Base-by-base conservation (phyloP, 2,888 invertebrate genomes). In the Cinara cedri region DNA sequence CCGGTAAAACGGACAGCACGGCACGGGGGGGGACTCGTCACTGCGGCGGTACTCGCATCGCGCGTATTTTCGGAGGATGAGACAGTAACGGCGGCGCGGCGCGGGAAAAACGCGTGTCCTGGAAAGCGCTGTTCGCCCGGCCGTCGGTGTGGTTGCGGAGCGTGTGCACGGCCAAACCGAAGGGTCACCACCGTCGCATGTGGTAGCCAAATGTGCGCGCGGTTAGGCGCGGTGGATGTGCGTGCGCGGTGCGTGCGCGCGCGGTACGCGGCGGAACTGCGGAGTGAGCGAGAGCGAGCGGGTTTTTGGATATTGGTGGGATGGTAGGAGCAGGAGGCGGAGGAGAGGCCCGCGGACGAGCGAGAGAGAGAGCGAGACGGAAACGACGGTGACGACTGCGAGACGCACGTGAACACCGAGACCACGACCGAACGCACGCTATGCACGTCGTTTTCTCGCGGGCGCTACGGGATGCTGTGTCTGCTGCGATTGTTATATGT, bases 331-430 rank as follows among this genome's bases (percentile, higher is more conserved):
- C 49, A 10, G n/a, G 24, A 51, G 49, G 1, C 16, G 9, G 51
- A 26, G 1, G 57, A 72, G 26, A 71, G 16, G 44, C n/a, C n/a
- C n/a, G 24, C 42, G 19, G 13, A 3, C 13, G 13, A 42, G 42
- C 14, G 55, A 10, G 19, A 68, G n/a, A 42, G 19, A 55, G 13
- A 3, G 42, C 6, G 72, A 72, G 24, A 24, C 13, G 13, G 51
- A 74, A n/a, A 74, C 49, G 74, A n/a, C 24, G 24, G 49, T 34
- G 75, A 42, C 55, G 51, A 60, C 60, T 49, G 54, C 62, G 60
- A 62, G 54, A 60, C 78, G 60, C 78, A 70, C 78, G 78, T 62
- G 78, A 78, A 70, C 78, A 78, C 78, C 60, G 68, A 62, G 78
- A 78, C 60, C 68, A 21, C n/a, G n/a, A n/a, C 49, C 70, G 78